Percentiles rank a stretch among this genome's conserved stretches.
phyloP scores from a whole-genome alignment of 2,888 invertebrate genomes.

The Oithona nana region DNA sequence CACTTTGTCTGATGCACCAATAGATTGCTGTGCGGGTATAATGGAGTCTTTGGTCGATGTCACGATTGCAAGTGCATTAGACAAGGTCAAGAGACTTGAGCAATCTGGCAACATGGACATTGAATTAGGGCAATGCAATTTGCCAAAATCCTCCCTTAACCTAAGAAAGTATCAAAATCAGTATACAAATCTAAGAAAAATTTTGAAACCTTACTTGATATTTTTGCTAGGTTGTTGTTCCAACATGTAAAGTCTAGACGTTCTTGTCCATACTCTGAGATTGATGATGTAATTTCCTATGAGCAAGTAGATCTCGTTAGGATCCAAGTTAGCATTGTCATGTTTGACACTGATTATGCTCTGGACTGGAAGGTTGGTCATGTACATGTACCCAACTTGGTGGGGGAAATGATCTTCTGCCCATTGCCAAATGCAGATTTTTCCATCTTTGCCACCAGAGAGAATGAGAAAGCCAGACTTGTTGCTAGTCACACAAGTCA shows the following conservation, averaged over 20 bases:
- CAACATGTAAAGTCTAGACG: background rate
- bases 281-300: background rate
- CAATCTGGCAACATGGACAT: background rate
- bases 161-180: no score
- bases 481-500: background rate
- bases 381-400: background rate
- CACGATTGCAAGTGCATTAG: background rate
- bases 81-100: background rate
- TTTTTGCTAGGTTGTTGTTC: background rate
- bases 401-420: background rate
- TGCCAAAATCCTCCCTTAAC: no score
- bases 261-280: background rate
- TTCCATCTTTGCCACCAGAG: background rate
- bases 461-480: background rate
- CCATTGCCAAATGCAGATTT: background rate
- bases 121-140: background rate
- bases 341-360: background rate
- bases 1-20: no score
- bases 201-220: background rate
- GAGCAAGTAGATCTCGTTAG: background rate
- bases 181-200: no score
- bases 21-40: no score
- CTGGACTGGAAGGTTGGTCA: background rate
- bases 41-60: no score
- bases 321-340: background rate